A percentile compares a stretch with the other conserved stretches of the same genome.
phyloP scores from a whole-genome alignment of 2,888 invertebrate species.

The Cryptocheilus praepositus region DNA sequence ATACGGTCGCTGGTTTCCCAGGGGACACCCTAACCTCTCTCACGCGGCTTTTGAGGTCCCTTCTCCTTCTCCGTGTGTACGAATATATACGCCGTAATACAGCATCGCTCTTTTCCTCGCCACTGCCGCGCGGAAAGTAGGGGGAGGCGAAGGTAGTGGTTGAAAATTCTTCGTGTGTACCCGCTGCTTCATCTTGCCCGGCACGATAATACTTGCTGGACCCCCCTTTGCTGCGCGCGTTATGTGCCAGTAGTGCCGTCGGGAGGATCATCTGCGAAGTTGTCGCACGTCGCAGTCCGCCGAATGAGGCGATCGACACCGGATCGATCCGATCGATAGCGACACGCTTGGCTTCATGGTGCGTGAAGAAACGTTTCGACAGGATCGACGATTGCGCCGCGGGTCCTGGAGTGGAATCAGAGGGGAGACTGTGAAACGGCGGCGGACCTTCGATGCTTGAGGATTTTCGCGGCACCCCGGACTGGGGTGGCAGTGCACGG shows the following conservation, averaged over 20 bases:
- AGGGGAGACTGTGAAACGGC: too few species aligned
- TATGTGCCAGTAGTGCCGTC: neutral
- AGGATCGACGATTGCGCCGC: too few species aligned
- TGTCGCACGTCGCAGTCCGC: slow-evolving; percentile 15
- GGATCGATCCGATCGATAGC: slow-evolving; percentile 7
- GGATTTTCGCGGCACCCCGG: too few species aligned
- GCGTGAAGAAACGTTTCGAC: too few species aligned
- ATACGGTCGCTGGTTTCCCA: slow-evolving; percentile 72
- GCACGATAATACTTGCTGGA: slow-evolving; percentile 65
- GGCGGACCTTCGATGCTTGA: too few species aligned
- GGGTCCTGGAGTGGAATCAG: too few species aligned
- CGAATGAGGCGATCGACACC: slow-evolving; percentile 5
- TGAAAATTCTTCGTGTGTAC: slow-evolving; percentile 35
- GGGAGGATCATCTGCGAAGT: neutral
- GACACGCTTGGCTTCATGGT: too few species aligned
- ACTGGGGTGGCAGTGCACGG: too few species aligned
- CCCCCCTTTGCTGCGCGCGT: slow-evolving; percentile 51
- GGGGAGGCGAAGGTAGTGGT: slow-evolving; percentile 39
- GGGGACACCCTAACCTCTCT: slow-evolving; percentile 69
- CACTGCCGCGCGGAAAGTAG: slow-evolving; percentile 9
- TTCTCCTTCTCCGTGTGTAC: slow-evolving; percentile 57
- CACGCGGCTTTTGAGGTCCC: slow-evolving; percentile 63
- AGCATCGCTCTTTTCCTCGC: slow-evolving; percentile 36
- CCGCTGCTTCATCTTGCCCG: slow-evolving; percentile 49
- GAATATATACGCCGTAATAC: slow-evolving; percentile 15